These are phyloP conservation scores for Stomatorhinus ivindoensis DNA, from an alignment of 2,113 vertebrate genomes.

Conservation along the genomic window DNA sequence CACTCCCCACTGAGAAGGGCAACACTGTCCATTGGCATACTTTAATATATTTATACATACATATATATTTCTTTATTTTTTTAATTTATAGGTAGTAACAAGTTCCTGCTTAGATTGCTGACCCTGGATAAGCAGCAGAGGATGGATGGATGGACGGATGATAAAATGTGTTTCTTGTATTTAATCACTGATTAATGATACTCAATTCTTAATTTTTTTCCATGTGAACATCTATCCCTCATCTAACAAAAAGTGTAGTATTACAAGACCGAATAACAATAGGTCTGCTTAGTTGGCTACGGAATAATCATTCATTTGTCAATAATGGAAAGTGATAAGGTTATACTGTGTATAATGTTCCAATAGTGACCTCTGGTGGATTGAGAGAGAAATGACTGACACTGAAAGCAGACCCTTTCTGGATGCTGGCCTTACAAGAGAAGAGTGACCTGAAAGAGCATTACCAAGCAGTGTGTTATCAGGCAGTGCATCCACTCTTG, in stretches of 20 bases:
- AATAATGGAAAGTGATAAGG: not conserved
- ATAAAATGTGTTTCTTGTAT: not conserved
- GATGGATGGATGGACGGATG: not conserved
- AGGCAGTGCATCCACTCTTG: slow-evolving; percentile 51
- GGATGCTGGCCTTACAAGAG: not conserved
- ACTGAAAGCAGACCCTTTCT: not conserved
- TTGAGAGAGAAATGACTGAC: not conserved
- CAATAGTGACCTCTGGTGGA: slow-evolving; percentile 1
- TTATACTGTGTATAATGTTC: not conserved
- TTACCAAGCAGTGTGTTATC: slow-evolving; percentile 67
- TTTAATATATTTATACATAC: not conserved
- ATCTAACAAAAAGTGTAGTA: not conserved
- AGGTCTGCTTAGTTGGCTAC: not conserved
- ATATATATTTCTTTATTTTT: not conserved
- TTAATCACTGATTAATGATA: not conserved
- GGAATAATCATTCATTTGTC: not conserved
- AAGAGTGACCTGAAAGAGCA: not conserved
- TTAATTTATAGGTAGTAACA: not conserved
- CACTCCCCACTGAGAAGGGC: not conserved
- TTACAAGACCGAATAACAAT: not conserved
- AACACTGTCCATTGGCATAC: not conserved
- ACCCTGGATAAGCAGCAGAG: too few species aligned
- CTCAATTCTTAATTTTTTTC: not conserved
- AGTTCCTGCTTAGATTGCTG: too few species aligned
- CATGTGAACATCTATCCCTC: not conserved